Percentiles rank a stretch among this genome's conserved stretches.
phyloP scores from a whole-genome alignment of 2,797 vertebrate genomes.

The Poeciliopsis infans region DNA sequence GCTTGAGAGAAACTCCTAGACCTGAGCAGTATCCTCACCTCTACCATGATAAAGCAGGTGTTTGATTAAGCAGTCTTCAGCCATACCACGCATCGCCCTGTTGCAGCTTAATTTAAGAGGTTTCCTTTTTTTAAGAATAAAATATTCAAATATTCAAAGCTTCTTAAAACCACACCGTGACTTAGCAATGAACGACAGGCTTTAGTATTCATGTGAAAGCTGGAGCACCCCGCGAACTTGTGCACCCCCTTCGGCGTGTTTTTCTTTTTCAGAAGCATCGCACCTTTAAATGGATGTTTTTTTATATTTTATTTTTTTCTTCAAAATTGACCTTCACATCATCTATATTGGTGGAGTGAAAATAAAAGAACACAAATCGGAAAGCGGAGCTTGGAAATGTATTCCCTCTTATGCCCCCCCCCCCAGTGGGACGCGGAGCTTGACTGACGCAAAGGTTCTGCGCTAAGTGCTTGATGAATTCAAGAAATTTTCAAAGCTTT shows the following conservation, averaged over 20 bases:
- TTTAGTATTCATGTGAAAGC: neutral
- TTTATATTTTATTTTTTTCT: neutral
- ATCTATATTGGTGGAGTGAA: neutral
- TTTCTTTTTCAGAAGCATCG: conserved; percentile 1
- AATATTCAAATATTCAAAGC: conserved; percentile 12
- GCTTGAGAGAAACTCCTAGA: conserved; percentile 43
- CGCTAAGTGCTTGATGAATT: neutral
- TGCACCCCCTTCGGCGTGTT: neutral
- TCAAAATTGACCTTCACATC: neutral
- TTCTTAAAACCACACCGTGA: neutral
- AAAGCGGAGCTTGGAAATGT: neutral
- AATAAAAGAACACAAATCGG: neutral
- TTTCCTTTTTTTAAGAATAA: neutral
- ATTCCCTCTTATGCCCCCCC: neutral
- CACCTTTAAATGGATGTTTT: neutral
- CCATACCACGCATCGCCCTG: neutral
- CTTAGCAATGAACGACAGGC: neutral
- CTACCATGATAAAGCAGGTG: neutral
- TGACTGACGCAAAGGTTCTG: neutral
- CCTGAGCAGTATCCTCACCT: conserved; percentile 23
- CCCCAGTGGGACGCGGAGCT: neutral
- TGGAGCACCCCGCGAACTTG: too few relatives aligned
- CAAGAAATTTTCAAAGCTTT: neutral
- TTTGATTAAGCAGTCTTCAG: conserved; percentile 1
- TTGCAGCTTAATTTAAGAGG: conserved; percentile 9